Evolutionary conservation across 2,797 vertebrate genomes (phyloP), one percentile per base, ranked within the genome.

Genomic region (Alauda arvensis): DNA sequence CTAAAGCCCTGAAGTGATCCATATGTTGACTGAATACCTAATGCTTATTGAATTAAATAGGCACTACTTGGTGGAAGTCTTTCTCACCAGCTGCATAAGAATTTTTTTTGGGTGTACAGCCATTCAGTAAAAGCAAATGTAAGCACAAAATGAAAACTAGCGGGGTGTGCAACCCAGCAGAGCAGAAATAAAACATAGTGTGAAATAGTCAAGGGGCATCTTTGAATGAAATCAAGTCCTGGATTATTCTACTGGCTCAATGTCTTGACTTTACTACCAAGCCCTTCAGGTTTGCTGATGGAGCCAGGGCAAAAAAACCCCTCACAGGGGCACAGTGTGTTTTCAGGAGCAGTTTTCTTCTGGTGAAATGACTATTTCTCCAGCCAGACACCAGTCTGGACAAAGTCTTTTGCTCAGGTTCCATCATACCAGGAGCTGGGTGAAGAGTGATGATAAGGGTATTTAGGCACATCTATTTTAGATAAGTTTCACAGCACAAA

Each of bases 241-340:
- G 33, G 26, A 34, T 49, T 77, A 28, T 52, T 77, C 21, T 31
- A 6, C 29, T 34, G 14, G 39, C 37, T 79, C 13, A 31, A 14
- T 61, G 9, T 39, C 12, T 59, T 80, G 28, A 26, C 28, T 70
- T n/a, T 63, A 14, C 12, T 14, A 34, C 21, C 25, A 63, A 57
- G 26, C 10, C 25, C 67, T 8, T 43, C 43, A 65, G 28, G 14
- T 43, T 77, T 80, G 46, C n/a, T 75, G 43, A 25, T 18, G 26
- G 34, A 71, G 6, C 24, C 0, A 6, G 21, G 51, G n/a, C 14
- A 90, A 24, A 49, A 24, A 49, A 37, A 37, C 7, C 7, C 14
- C 7, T 70, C 1, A 1, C 1, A 5, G 14, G 20, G 2, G 0
- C 28, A 68, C 9, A 8, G 3, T 9, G 13, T 51, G 24, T 33